Evolutionary conservation across 1,140 invertebrate species (phyloP), one percentile per base, ranked within the genome.

Genomic region (Drosophila sp.): DNA sequence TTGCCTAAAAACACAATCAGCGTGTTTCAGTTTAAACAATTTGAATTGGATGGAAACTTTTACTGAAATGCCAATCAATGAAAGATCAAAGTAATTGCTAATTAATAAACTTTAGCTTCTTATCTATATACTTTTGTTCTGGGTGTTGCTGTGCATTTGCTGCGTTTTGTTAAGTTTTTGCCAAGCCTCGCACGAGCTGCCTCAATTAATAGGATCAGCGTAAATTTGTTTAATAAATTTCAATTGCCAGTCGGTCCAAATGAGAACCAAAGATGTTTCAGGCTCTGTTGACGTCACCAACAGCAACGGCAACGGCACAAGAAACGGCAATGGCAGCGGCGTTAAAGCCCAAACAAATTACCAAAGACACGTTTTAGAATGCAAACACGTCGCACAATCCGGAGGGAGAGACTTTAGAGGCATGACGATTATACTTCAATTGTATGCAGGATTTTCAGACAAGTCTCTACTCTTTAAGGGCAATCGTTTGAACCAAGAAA

Each of bases 331-430:
- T 27, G 55, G 60, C 40, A 44, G 27, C 62, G 54, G 40, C 40
- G 35, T 58, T 76, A 73, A 86, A 83, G 78, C 84, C 84, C 70
- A 69, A 71, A 77, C 47, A 81, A 74, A 86, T 89, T 83, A 87
- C 64, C 74, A 60, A 66, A 54, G 83, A 83, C 83, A 86, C 83
- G 83, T 68, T 61, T 66, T 58, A 41, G 61, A 57, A 56, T 65
- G 61, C 61, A 57, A 75, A 72, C 58, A 79, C 44, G 44, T 50
- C 44, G 23, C 25, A 27, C 44, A 50, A 50, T 50, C 44, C 44
- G 6, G 25, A 17, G 70, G 54, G 23, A 54, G 64, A 40, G 27
- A 29, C 35, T 29, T 33, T 44, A 17, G 33, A 27, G 47, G 47
- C n/a, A 40, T 29, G 33, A 35, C 55, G 66, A 76, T 76, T 76